A percentile compares a stretch with the other conserved stretches of the same genome.
Conservation (phyloP, 2,113 vertebrate species). For the Colaptes auratus region DNA sequence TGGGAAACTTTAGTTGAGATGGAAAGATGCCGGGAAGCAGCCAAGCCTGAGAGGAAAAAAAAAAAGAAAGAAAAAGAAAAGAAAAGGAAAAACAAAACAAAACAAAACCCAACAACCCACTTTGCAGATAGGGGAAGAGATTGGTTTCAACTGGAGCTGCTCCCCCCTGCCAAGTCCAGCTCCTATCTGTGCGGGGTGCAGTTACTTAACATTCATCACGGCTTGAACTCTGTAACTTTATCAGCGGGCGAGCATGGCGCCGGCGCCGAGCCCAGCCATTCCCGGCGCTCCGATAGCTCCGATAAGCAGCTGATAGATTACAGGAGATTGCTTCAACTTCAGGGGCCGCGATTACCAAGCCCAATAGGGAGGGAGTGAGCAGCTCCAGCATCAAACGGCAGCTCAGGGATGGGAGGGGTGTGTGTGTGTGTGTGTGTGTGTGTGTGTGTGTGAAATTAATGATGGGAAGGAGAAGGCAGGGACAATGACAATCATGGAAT, state of each 20-base stretch:
- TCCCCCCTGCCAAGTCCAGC: conserved; percentile 85
- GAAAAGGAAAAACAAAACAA: too few relatives aligned
- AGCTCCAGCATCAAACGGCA: conserved; percentile 4
- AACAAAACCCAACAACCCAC: too few relatives aligned
- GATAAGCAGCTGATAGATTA: conserved; percentile 95
- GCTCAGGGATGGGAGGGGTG: not conserved
- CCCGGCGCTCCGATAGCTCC: conserved; percentile 89
- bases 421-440: too few relatives aligned
- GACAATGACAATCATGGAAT: conserved; percentile 22
- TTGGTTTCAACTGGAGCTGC: conserved; percentile 79
- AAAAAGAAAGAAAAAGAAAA: too few relatives aligned
- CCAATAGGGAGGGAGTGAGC: conserved; percentile 66
- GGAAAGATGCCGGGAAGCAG: too few relatives aligned
- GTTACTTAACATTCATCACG: conserved; percentile 97
- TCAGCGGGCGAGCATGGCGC: conserved; percentile 91
- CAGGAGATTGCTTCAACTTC: conserved; percentile 94
- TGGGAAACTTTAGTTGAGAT: too few relatives aligned
- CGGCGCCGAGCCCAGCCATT: conserved; percentile 89
- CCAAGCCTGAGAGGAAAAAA: too few relatives aligned
- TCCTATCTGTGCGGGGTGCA: conserved; percentile 87
- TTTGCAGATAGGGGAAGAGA: conserved; percentile 72
- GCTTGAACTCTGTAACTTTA: conserved; percentile 96
- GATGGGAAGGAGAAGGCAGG: conserved; percentile 53
- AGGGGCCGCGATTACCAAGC: conserved; percentile 82
- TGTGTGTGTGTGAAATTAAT: not conserved